Base-by-base conservation (phyloP, 2,888 invertebrate genomes). In the Tipula helvola region DNA sequence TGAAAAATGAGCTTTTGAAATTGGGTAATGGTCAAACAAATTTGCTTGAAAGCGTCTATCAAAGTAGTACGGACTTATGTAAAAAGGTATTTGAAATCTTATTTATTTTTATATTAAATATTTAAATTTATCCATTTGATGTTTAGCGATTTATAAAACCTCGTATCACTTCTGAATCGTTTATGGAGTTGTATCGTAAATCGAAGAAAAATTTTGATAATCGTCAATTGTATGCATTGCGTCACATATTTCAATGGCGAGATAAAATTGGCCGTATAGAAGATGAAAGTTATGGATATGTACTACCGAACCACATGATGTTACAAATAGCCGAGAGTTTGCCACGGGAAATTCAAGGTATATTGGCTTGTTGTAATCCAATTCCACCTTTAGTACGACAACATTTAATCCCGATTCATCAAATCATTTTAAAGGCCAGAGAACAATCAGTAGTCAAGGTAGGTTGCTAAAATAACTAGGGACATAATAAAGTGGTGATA, bases 251-350 rank as follows among this genome's bases (percentile, higher is more conserved):
- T 91, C 93, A 93, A 86, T 99, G 99, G 99, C 93, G 99, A 85
- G 98, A 99, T 91, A 90, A 92, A 16, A 93, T 95, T 5, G 98
- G 98, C 0, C 92, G 99, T 41, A 91, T 93, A 87, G 95, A 98
- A 89, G 99, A 99, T 91, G 99, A 99, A 91, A 98, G 98, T 90
- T 93, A 94, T 83, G 95, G 95, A 93, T 99, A 97, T 91, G 96
- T 99, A 85, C 92, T 99, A 87, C 99, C 99, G 0, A 98, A 98
- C 91, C 98, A 99, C 91, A 98, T 98, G 98, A 91, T 99, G 92
- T 90, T 99, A 87, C 95, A 97, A 90, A 96, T 99, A 87, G 94
- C 97, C 0, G 97, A 98, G 91, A 93, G 93, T 28, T 91, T 99
- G 87, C 99, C 98, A 0, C 93, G 97, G 87, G 98, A 98, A 92